phyloP scores from a whole-genome alignment of 2,888 invertebrate species.

The Hydroisotoma schaefferi region DNA sequence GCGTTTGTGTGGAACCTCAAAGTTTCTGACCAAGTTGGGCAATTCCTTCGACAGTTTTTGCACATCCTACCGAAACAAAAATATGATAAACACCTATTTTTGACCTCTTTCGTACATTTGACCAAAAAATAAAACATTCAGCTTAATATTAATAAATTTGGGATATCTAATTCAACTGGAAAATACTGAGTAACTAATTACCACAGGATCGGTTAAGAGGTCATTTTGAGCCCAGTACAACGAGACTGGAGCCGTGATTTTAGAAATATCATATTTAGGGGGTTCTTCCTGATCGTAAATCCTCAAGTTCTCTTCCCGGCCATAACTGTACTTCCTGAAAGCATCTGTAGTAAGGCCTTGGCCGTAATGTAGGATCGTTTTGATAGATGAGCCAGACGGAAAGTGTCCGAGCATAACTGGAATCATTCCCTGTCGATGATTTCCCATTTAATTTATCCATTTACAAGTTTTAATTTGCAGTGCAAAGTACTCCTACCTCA shows the following conservation, averaged over 20 bases:
- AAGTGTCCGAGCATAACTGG: constrained; percentile 50
- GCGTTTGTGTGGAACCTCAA: constrained; percentile 60
- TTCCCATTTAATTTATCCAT: background rate
- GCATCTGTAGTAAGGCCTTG: constrained; percentile 57
- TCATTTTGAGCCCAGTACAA: constrained; percentile 61
- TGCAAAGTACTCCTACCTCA: constrained; percentile 39
- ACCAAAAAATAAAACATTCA: no score
- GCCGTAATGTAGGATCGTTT: constrained; percentile 51
- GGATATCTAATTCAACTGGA: background rate
- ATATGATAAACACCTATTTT: background rate
- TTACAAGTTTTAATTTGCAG: background rate
- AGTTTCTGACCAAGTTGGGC: constrained; percentile 59
- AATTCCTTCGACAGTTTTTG: constrained; percentile 58
- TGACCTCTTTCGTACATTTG: background rate
- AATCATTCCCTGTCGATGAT: constrained; percentile 53
- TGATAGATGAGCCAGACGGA: constrained; percentile 72
- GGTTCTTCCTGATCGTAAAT: constrained; percentile 61
- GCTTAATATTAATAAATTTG: no score
- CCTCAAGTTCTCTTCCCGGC: constrained; percentile 58
- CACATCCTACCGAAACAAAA: constrained; percentile 57
- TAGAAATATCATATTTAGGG: constrained; percentile 59
- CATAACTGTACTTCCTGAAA: constrained; percentile 70
- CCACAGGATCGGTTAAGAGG: constrained; percentile 29
- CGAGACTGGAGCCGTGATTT: constrained; percentile 61
- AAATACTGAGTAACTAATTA: background rate